A percentile compares a stretch with the other conserved stretches of the same genome.
Conservation (phyloP, 2,113 vertebrate species). For the Panthera leo region DNA sequence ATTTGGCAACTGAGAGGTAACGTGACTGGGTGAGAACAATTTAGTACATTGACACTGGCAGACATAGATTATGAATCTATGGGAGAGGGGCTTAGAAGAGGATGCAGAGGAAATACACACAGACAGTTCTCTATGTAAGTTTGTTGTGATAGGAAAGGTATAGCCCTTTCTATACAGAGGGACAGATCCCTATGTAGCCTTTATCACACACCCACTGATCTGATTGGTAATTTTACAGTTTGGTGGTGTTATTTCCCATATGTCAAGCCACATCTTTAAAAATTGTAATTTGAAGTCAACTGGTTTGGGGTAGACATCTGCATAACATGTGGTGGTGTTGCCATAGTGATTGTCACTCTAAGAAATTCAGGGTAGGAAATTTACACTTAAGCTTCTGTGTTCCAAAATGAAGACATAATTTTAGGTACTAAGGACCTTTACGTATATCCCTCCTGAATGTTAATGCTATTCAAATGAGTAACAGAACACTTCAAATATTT, state of each 20-base stretch:
- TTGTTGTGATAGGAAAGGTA: neutral
- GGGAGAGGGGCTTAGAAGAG: neutral
- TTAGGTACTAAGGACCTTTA: slow-evolving; percentile 42
- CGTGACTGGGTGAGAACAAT: slow-evolving; percentile 13
- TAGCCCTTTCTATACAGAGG: neutral
- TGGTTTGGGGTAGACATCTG: slow-evolving; percentile 51
- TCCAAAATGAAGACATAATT: slow-evolving; percentile 50
- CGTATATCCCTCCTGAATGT: slow-evolving; percentile 29
- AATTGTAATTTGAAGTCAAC: slow-evolving; percentile 52
- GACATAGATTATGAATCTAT: neutral
- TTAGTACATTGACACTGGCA: neutral
- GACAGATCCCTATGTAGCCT: neutral
- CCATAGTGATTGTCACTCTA: slow-evolving; percentile 44
- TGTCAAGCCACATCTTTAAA: slow-evolving; percentile 26
- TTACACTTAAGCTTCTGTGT: slow-evolving; percentile 55
- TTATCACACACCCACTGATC: neutral
- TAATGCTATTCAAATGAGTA: slow-evolving; percentile 63
- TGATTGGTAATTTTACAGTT: neutral
- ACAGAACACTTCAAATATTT: slow-evolving; percentile 11
- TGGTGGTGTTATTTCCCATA: neutral
- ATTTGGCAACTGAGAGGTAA: neutral
- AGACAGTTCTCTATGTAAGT: neutral
- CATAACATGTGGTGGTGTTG: slow-evolving; percentile 6
- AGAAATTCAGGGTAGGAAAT: slow-evolving; percentile 40
- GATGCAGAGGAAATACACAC: neutral